These are phyloP conservation scores for Sparus aurata DNA, from an alignment of 2,797 vertebrate species.

Conservation along the genomic window DNA sequence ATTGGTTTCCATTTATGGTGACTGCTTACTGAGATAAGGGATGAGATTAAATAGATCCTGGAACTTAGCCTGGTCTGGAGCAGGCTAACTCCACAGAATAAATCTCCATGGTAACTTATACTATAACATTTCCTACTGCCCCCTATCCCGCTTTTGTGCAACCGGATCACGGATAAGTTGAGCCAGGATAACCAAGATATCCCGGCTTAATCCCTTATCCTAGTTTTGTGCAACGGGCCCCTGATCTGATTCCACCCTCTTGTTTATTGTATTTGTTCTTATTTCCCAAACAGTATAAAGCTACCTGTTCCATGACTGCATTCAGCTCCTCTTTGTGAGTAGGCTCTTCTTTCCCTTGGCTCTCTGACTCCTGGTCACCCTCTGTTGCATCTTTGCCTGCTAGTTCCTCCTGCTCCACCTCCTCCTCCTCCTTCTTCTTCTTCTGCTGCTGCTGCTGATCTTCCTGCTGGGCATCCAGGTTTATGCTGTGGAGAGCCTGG, in stretches of 20 bases:
- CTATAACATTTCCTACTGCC: too few species aligned
- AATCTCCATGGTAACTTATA: too few species aligned
- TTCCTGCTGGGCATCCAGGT: conserved; percentile 78
- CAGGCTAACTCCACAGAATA: too few species aligned
- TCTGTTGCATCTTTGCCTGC: conserved; percentile 41
- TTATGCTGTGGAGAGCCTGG: conserved; percentile 94
- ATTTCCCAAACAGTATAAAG: background rate
- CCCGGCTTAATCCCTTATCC: too few species aligned
- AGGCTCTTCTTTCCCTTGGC: conserved; percentile 77
- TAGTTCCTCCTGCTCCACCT: conserved; percentile 49
- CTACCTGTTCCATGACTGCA: conserved; percentile 93
- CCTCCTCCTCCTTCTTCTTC: conserved; percentile 53
- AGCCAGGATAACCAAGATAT: too few species aligned
- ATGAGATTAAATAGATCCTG: too few species aligned
- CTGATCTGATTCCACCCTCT: background rate
- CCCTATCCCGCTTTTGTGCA: too few species aligned
- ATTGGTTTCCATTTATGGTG: too few species aligned
- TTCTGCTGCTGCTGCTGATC: conserved; percentile 46
- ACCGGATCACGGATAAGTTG: too few species aligned
- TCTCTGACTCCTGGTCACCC: conserved; percentile 72
- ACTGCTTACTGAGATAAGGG: too few species aligned
- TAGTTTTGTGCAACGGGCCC: too few species aligned
- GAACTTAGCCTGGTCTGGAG: too few species aligned
- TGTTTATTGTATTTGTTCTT: background rate
- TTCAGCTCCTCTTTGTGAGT: conserved; percentile 90